Conservation (phyloP, 2,888 invertebrate genomes). For the Theristus sp. region DNA sequence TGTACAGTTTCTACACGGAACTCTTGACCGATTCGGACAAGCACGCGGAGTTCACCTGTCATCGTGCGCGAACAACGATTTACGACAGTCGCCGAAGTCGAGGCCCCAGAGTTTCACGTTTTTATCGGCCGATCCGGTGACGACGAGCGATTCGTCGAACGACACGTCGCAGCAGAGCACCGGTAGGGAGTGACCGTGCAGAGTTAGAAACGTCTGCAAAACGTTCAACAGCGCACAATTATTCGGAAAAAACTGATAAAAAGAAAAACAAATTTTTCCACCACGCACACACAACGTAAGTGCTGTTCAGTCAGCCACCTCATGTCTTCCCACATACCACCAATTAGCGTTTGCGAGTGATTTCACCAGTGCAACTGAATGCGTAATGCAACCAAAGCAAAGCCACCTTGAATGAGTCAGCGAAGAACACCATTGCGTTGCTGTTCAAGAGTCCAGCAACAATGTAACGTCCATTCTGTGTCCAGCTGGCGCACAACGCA, state of each 20-base stretch:
- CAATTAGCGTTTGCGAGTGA: no score
- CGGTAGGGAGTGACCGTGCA: constrained; percentile 90
- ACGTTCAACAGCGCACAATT: no score
- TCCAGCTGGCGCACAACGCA: constrained; percentile 53
- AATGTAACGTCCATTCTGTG: constrained; percentile 35
- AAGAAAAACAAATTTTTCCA: no score
- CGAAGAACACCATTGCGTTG: constrained; percentile 82
- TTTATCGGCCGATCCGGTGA: constrained; percentile 82
- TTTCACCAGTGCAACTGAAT: no score
- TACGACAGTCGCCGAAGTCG: constrained; percentile 94
- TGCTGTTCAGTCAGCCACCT: no score
- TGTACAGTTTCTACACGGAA: no score
- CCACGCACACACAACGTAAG: no score
- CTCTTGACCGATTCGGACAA: no score
- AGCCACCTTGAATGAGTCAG: constrained; percentile 71
- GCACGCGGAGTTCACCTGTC: constrained; percentile 48
- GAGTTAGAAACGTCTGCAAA: constrained; percentile 63
- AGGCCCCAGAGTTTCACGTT: constrained; percentile 95
- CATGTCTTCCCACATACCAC: no score
- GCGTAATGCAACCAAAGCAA: constrained; percentile 7
- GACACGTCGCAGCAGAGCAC: constrained; percentile 82
- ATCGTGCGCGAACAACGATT: constrained; percentile 84
- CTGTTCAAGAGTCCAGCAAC: constrained; percentile 75
- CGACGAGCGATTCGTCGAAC: constrained; percentile 62
- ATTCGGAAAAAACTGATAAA: no score